Percentiles rank a stretch among this genome's conserved stretches.
These are phyloP conservation scores for Sisor rabdophorus DNA, from an alignment of 2,113 vertebrate species.

Conservation along the genomic window DNA sequence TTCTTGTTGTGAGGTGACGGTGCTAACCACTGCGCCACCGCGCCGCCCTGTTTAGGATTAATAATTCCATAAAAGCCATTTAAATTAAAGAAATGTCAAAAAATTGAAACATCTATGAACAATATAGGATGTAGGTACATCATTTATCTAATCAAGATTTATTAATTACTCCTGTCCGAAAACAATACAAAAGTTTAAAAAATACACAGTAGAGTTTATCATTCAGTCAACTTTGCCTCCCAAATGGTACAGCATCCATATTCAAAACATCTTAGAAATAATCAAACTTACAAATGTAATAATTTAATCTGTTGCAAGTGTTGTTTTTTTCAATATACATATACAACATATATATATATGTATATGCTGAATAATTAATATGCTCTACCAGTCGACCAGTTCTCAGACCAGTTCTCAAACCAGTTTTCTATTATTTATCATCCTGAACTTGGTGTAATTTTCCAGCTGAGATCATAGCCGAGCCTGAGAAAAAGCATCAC, in stretches of 20 bases:
- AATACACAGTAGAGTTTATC: background rate
- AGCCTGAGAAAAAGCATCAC: conserved; percentile 80
- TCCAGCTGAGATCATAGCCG: conserved; percentile 67
- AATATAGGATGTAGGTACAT: background rate
- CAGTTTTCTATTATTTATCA: background rate
- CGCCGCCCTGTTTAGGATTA: no score
- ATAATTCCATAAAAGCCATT: no score
- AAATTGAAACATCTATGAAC: no score
- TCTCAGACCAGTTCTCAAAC: no score
- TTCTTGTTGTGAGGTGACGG: no score
- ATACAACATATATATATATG: background rate
- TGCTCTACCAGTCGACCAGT: conserved; percentile 4
- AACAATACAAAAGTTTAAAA: conserved; percentile 2
- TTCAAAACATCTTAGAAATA: background rate
- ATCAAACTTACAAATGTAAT: background rate
- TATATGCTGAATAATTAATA: background rate
- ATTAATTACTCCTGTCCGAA: background rate
- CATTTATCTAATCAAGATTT: background rate
- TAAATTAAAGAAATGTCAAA: no score
- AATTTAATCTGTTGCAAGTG: background rate
- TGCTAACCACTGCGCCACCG: no score
- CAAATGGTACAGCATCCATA: background rate
- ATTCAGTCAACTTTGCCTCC: background rate
- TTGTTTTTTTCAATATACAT: background rate
- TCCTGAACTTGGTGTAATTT: background rate